A percentile compares a stretch with the other conserved stretches of the same genome.
Evolutionary conservation across 1,140 invertebrate genomes (phyloP).

Genomic region (Meloidogyne floridensis): DNA sequence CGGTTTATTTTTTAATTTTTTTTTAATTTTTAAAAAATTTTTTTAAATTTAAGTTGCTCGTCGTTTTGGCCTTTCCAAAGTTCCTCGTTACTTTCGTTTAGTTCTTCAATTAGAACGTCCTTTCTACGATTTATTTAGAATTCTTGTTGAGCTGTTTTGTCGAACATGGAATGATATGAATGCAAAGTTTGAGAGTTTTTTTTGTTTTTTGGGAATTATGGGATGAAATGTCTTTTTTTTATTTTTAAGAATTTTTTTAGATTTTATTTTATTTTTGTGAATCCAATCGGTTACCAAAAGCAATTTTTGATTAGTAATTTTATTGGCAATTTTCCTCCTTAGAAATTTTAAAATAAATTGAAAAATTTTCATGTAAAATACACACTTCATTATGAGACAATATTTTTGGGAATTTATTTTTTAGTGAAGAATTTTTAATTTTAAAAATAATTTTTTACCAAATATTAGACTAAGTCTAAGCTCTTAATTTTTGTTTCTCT

Average conservation of each 20-base stretch:
- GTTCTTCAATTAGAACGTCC: slow-evolving; percentile 52
- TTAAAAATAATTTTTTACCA: background rate
- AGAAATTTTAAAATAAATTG: too few species aligned
- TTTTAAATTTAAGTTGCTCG: slow-evolving; percentile 1
- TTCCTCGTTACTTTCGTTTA: slow-evolving; percentile 35
- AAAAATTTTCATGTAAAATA: too few species aligned
- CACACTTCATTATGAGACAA: too few species aligned
- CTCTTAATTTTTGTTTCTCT: too few species aligned
- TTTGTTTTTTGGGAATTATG: background rate
- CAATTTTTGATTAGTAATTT: background rate
- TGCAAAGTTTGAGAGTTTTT: slow-evolving; percentile 35
- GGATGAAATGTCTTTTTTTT: background rate
- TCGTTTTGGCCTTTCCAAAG: background rate
- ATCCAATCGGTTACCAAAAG: background rate
- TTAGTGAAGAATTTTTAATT: background rate
- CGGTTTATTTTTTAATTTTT: slow-evolving; percentile 8
- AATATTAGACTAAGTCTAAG: background rate
- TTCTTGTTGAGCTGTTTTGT: slow-evolving; percentile 50
- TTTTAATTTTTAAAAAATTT: background rate
- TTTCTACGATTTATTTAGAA: slow-evolving; percentile 44
- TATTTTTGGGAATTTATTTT: too few species aligned
- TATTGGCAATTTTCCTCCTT: too few species aligned
- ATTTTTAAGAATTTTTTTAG: background rate
- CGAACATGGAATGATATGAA: slow-evolving; percentile 59
- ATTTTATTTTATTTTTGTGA: too few species aligned